Base-by-base conservation (phyloP, 2,888 invertebrate genomes). In the Nephrotoma appendiculata region DNA sequence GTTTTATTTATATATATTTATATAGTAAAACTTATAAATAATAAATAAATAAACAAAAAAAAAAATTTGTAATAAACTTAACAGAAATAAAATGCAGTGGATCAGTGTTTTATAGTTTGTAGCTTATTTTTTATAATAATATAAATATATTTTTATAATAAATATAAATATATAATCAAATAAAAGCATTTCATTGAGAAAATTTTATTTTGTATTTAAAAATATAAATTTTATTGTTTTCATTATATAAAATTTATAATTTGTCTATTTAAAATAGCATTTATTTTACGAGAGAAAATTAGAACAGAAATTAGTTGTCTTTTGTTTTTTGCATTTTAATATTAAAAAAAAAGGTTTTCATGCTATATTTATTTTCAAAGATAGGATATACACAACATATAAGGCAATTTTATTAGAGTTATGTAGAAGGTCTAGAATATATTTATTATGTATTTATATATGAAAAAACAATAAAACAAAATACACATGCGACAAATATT, bases 81-180 rank as follows among this genome's bases (percentile, higher is more conserved):
- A 86, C 5, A 86, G 7, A 48, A 45, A 85, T 19, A 48, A 48
- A 4, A 89, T 89, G 89, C 89, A 89, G 89, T 89, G 89, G 89
- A 89, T 89, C 89, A 89, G 89, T 89, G 89, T 89, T 89, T 88
- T 88, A 88, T 88, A 83, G 44, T 87, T 88, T 89, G 89, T 89
- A 89, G 89, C 89, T 88, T 88, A 87, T 88, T 42, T 42, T 84
- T 42, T 42, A 42, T 84, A 83, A 41, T 83, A 84, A 84, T 87
- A 86, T 86, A 86, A 85, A 85, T 87, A 19, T 9, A 83, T 83
- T 57, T 19, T 87, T 86, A 86, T 85, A 85, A 31, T 86, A 31
- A 48, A 86, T 71, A 71, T 71, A 71, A 71, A 71, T 71, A 71
- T 71, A 71, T 71, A 71, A 71, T 71, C 71, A 71, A 71, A 71